Base-by-base conservation (phyloP, 2,113 vertebrate species). In the Meleagris gallopavo region DNA sequence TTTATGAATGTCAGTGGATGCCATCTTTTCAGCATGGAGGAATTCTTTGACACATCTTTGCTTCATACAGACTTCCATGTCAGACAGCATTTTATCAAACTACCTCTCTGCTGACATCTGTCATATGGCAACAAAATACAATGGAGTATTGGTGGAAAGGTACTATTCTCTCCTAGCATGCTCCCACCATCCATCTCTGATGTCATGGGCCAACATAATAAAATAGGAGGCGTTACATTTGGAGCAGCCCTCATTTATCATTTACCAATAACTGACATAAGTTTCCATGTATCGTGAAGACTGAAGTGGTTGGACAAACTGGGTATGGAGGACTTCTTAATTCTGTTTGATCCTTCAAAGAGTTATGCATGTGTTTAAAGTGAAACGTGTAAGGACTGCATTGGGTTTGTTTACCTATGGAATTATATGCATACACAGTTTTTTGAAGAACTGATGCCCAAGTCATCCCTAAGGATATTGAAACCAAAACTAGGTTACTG, bases 261-360 rank as follows among this genome's bases (percentile, higher is more conserved):
- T 85, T 10, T 16, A 32, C 2, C 2, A 1, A 29, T 19, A 5
- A n/a, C 4, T 73, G 9, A 29, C 1, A 38, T 72, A 72, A 67
- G 0, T 8, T 21, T 78, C 6, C 6, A 2, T 15, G 11, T 61
- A 67, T 72, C 38, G 76, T 38, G 54, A 41, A 38, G 60, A 13
- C 9, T 61, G 38, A 84, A 61, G 19, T 29, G 10, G 3, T 43
- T 48, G 36, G 7, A 45, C 57, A 32, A 72, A 45, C 11, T 41
- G 13, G 4, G 3, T 2, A 20, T 13, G 3, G 11, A 75, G 9
- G 13, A 48, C 2, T 7, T 21, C 17, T 5, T 2, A 76, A 9
- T 61, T 66, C 45, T 54, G 9, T 29, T 71, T 71, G 34, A 71
- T 52, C 34, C 18, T 52, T 12, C 34, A 71, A 38, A 52, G 17